These are phyloP conservation scores for Phania funesta DNA, from an alignment of 2,888 invertebrate species.

Conservation along the genomic window DNA sequence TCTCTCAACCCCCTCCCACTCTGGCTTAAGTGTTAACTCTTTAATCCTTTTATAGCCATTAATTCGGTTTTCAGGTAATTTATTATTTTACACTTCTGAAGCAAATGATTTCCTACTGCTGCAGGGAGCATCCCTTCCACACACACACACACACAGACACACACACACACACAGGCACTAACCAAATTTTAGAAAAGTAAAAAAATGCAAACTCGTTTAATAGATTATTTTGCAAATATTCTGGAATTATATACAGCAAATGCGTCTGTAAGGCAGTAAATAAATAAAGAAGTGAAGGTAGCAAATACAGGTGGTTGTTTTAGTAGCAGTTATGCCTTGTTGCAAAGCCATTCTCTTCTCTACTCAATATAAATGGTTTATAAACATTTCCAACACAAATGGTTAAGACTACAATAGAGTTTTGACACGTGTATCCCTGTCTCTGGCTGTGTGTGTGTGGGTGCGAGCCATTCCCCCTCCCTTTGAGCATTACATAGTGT, in stretches of 20 bases:
- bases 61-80: constrained; percentile 49
- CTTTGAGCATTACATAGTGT: constrained; percentile 24
- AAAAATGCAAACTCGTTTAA: constrained; percentile 48
- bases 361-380: constrained; percentile 36
- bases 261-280: not conserved
- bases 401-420: not conserved
- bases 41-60: not conserved
- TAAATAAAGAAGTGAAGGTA: not conserved
- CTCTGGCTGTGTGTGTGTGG: not conserved
- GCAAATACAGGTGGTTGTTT: not conserved
- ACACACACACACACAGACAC: not conserved
- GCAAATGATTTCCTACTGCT: constrained; percentile 26
- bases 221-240: constrained; percentile 11
- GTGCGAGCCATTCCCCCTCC: not conserved
- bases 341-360: constrained; percentile 21
- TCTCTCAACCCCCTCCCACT: too few species aligned
- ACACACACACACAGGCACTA: not conserved
- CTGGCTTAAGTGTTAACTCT: not conserved
- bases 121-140: not conserved
- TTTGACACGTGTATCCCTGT: not conserved
- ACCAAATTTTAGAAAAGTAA: not conserved
- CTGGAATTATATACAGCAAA: not conserved
- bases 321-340: constrained; percentile 1
- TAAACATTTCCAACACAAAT: not conserved
- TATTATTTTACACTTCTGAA: constrained; percentile 48